phyloP scores from a whole-genome alignment of 1,140 invertebrate species.

The Magallana ariakensis region DNA sequence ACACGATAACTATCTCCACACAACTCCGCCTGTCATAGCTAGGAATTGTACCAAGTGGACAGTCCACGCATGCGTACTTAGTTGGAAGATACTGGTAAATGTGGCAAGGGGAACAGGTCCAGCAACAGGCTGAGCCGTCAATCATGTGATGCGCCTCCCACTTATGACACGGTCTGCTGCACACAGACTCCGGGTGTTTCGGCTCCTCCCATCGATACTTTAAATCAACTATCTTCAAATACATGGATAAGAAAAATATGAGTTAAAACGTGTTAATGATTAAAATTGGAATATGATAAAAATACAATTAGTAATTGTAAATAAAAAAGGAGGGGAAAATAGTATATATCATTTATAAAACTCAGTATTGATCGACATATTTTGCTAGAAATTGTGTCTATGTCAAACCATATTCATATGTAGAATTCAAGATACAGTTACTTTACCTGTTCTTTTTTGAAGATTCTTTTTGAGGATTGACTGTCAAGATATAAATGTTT shows the following conservation, averaged over 20 bases:
- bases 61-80: slow-evolving; percentile 91
- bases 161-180: slow-evolving; percentile 90
- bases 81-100: slow-evolving; percentile 89
- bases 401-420: no score
- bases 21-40: slow-evolving; percentile 87
- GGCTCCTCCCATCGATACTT: slow-evolving; percentile 82
- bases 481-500: slow-evolving; percentile 27
- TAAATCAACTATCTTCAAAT: slow-evolving; percentile 61
- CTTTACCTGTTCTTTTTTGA: not conserved
- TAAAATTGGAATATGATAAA: no score
- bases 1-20: slow-evolving; percentile 90
- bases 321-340: no score
- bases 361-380: no score
- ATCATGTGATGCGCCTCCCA: slow-evolving; percentile 95
- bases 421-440: no score
- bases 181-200: slow-evolving; percentile 91
- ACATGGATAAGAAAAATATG: not conserved
- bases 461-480: not conserved
- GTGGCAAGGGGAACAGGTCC: slow-evolving; percentile 96
- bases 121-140: slow-evolving; percentile 92
- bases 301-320: no score
- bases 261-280: no score
- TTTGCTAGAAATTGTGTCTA: no score
- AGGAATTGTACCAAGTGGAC: slow-evolving; percentile 89
- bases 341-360: no score